Evolutionary conservation across 2,113 vertebrate genomes (phyloP).

Genomic region (Pimephales promelas): DNA sequence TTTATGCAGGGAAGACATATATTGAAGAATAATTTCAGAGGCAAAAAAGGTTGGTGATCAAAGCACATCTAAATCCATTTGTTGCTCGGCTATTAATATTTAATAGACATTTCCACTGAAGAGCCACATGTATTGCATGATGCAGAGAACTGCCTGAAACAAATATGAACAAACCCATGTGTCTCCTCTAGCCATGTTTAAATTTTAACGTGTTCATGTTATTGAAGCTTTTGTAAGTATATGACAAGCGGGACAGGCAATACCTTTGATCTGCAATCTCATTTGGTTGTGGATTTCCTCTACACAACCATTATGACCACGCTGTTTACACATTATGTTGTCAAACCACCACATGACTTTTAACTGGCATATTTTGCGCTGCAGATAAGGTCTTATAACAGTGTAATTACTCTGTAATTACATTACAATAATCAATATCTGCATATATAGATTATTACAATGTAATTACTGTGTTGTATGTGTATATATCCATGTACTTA

Average conservation of each 20-base stretch:
- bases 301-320: not conserved
- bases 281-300: not conserved
- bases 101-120: slow-evolving; percentile 18
- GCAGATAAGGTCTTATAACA: not conserved
- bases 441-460: too few species aligned
- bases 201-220: slow-evolving; percentile 29
- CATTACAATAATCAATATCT: too few species aligned
- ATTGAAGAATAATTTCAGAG: slow-evolving; percentile 16
- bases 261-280: slow-evolving; percentile 12
- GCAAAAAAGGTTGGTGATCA: slow-evolving; percentile 18
- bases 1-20: not conserved
- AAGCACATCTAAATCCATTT: slow-evolving; percentile 24
- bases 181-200: slow-evolving; percentile 8
- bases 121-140: not conserved
- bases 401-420: too few species aligned
- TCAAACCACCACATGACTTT: not conserved
- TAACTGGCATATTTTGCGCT: not conserved
- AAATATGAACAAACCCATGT: slow-evolving; percentile 41
- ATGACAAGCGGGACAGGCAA: not conserved
- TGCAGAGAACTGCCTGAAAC: slow-evolving; percentile 33
- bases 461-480: too few species aligned
- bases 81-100: slow-evolving; percentile 45
- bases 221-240: slow-evolving; percentile 16
- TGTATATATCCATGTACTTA: not conserved
- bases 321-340: slow-evolving; percentile 15